A percentile compares a stretch with the other conserved stretches of the same genome.
phyloP scores from a whole-genome alignment of 2,113 vertebrate species.

The Odontophorus gujanensis region DNA sequence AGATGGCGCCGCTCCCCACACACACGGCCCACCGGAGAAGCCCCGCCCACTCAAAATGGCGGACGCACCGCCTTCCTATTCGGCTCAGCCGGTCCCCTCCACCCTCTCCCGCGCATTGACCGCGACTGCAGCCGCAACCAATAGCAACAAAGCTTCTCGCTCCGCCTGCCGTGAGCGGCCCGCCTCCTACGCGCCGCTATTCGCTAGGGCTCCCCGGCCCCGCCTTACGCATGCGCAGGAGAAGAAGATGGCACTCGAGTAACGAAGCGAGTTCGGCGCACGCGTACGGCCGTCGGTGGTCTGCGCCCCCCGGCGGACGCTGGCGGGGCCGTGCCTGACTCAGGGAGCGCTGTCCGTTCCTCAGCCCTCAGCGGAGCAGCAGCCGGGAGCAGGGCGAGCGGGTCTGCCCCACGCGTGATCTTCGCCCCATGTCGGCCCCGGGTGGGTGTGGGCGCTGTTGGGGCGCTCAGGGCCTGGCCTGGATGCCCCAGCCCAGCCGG shows the following conservation, averaged over 20 bases:
- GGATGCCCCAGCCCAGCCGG: background rate
- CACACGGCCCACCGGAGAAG: fast-evolving
- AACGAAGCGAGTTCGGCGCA: background rate
- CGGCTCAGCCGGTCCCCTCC: background rate
- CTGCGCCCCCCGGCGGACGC: background rate
- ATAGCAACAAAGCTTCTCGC: background rate
- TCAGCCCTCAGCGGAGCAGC: background rate
- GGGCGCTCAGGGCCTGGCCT: background rate
- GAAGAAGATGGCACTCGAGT: background rate
- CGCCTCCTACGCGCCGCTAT: background rate
- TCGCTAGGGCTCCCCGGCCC: background rate
- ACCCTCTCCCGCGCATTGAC: background rate
- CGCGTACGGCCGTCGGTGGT: background rate
- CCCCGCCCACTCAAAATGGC: background rate
- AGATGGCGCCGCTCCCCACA: fast-evolving
- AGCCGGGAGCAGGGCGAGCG: too few relatives aligned
- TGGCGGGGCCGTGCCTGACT: too few relatives aligned
- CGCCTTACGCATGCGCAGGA: background rate
- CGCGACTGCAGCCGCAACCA: background rate
- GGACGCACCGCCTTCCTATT: background rate
- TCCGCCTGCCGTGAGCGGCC: background rate
- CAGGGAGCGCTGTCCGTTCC: background rate
- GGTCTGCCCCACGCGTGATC: too few relatives aligned
- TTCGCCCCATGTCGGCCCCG: background rate
- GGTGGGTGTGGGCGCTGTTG: too few relatives aligned